Base-by-base conservation (phyloP, 2,797 vertebrate genomes). In the Phrynocephalus vlangalii region DNA sequence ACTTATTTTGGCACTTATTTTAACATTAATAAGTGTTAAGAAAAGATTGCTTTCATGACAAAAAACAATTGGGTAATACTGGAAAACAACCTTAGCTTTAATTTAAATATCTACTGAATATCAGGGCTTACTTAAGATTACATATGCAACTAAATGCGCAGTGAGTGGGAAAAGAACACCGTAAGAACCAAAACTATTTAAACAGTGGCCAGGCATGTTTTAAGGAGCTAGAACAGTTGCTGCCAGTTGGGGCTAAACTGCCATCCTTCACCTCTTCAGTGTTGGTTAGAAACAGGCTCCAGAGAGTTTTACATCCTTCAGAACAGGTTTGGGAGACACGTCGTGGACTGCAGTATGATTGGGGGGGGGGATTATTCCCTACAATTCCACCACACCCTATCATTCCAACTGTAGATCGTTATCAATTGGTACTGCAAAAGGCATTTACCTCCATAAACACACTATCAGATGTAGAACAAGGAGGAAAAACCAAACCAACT, bases 161-260 rank as follows among this genome's bases (percentile, higher is more conserved):
- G 11, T 24, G 68, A 38, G 63, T 28, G 18, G 33, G 63, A 66
- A 84, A 9, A 76, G 11, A 84, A 56, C 15, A 84, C 8, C 33
- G 66, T 38, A 22, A n/a, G n/a, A 84, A 76, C 22, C 2, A 66
- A 85, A 82, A 82, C 13, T 81, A 81, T 82, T 68, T 67, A 68
- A 11, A 66, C 28, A 7, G 2, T 44, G 44, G 30, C 30, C 6
- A 73, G 30, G 28, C 24, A 16, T 60, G 11, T n/a, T 72, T 3
- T 52, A 8, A 30, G 26, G n/a, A 22, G 28, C 8, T 33, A 52
- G 24, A 38, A 18, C 4, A 73, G 30, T 30, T 72, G n/a, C n/a
- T 73, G 71, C 10, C 30, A 33, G 5, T 10, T 26, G 3, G 5
- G 26, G 38, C 13, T 44, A 24, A 48, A 11, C 3, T 4, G 24